Evolutionary conservation across 92 coral and sea anemone species (phyloP).

Genomic region (Epizoanthus stellaris): DNA sequence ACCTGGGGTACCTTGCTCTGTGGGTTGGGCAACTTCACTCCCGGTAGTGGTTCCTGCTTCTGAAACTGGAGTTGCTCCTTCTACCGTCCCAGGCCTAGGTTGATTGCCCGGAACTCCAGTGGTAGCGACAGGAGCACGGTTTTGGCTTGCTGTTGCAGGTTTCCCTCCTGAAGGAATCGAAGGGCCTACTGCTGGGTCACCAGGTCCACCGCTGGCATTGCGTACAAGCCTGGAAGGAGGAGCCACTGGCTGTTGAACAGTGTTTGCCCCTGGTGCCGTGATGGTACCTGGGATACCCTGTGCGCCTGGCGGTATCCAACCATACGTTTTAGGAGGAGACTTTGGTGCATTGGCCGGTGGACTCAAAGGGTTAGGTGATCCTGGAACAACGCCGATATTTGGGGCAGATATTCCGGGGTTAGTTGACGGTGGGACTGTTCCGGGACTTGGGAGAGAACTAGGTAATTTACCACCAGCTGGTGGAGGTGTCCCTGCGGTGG

Average conservation of each 20-base stretch:
- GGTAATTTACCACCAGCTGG: background rate
- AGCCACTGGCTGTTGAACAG: background rate
- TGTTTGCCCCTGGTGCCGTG: background rate
- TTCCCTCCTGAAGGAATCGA: constrained; percentile 10
- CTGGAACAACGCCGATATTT: background rate
- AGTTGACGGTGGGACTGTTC: background rate
- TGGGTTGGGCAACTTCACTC: background rate
- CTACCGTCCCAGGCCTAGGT: background rate
- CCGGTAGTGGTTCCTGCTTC: background rate
- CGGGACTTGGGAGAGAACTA: constrained; percentile 5
- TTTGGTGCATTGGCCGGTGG: background rate
- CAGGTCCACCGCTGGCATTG: constrained; percentile 41
- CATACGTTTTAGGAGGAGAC: background rate
- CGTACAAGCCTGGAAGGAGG: constrained; percentile 34
- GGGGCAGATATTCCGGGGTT: background rate
- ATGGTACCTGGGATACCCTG: background rate
- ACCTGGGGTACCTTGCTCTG: background rate
- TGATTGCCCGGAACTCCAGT: background rate
- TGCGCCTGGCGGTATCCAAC: constrained; percentile 4
- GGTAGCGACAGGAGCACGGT: too few relatives aligned
- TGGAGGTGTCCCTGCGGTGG: background rate
- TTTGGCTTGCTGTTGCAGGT: constrained; percentile 11
- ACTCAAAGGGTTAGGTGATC: background rate
- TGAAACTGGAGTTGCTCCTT: background rate
- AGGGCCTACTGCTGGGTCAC: constrained; percentile 35